These are phyloP conservation scores for Catagonus wagneri DNA, from an alignment of 2,113 vertebrate genomes.

Conservation along the genomic window DNA sequence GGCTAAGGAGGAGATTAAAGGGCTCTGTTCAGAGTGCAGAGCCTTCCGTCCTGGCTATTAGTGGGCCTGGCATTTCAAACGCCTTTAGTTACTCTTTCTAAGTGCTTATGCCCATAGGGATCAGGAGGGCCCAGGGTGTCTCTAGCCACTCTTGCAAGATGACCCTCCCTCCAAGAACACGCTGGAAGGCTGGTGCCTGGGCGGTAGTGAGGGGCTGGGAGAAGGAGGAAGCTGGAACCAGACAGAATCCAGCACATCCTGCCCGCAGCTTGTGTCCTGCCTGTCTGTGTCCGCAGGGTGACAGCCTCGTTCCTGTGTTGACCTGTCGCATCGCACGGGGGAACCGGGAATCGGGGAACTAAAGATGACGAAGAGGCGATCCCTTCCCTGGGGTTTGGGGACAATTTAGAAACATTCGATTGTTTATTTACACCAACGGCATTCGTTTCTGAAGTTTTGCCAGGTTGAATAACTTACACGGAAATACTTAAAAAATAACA, in stretches of 20 bases:
- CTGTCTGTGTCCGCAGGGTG: rapidly evolving
- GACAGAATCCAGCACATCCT: rapidly evolving
- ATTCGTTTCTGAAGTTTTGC: neutral
- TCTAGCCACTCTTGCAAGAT: neutral
- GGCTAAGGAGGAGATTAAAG: conserved; percentile 81
- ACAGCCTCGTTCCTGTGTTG: rapidly evolving
- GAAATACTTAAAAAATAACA: neutral
- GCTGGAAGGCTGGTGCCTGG: neutral
- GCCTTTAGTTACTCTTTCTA: conserved; percentile 76
- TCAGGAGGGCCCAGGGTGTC: neutral
- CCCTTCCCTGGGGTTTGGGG: neutral
- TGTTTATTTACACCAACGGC: neutral
- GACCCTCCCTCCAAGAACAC: neutral
- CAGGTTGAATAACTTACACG: neutral
- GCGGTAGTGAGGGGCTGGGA: neutral
- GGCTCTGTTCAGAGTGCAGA: conserved; percentile 70
- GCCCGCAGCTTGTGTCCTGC: rapidly evolving
- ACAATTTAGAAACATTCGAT: neutral
- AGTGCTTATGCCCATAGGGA: neutral
- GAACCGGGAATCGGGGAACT: neutral
- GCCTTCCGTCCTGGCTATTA: conserved; percentile 47
- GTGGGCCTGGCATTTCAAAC: conserved; percentile 74
- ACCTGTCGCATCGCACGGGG: rapidly evolving
- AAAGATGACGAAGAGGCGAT: neutral
- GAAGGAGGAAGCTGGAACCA: no score